These are phyloP conservation scores for Drosophila hawaiiensis DNA, from an alignment of 2,888 invertebrate genomes.

Conservation along the genomic window DNA sequence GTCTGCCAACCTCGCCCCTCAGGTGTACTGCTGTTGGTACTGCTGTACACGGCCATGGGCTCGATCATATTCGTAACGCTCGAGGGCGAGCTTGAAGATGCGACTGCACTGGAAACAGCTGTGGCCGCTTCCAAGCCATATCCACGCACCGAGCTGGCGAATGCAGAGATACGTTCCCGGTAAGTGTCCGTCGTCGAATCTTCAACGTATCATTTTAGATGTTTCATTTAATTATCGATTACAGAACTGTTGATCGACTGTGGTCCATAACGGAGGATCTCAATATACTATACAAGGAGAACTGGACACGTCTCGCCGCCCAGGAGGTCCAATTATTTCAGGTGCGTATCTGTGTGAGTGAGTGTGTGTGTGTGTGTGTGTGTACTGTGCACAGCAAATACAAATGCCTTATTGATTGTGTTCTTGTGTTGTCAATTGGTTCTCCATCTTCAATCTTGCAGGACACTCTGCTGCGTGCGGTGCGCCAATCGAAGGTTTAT, in stretches of 20 bases:
- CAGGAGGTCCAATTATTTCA: constrained; percentile 94
- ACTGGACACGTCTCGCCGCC: constrained; percentile 96
- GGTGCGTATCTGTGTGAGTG: constrained; percentile 84
- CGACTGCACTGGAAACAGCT: constrained; percentile 86
- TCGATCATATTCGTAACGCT: constrained; percentile 95
- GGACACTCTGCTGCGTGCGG: constrained; percentile 85
- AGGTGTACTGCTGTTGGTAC: constrained; percentile 89
- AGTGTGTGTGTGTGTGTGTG: not conserved
- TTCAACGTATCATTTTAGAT: not conserved
- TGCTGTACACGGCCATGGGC: constrained; percentile 96
- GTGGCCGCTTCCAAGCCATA: constrained; percentile 89
- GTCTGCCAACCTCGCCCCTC: not conserved
- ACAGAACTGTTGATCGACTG: constrained; percentile 90
- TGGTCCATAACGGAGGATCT: constrained; percentile 95
- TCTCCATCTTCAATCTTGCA: constrained; percentile 45
- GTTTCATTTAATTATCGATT: not conserved
- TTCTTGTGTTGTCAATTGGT: constrained; percentile 2
- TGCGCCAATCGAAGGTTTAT: constrained; percentile 84
- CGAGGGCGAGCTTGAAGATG: constrained; percentile 88
- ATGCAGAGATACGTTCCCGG: constrained; percentile 88
- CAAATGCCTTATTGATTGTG: not conserved
- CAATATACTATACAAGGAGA: constrained; percentile 95
- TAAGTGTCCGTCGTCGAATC: constrained; percentile 39
- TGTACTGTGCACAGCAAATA: too few species aligned
- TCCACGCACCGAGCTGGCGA: constrained; percentile 87